Base-by-base conservation (phyloP, 2,797 vertebrate species). In the Scolopax bukidnonensis region DNA sequence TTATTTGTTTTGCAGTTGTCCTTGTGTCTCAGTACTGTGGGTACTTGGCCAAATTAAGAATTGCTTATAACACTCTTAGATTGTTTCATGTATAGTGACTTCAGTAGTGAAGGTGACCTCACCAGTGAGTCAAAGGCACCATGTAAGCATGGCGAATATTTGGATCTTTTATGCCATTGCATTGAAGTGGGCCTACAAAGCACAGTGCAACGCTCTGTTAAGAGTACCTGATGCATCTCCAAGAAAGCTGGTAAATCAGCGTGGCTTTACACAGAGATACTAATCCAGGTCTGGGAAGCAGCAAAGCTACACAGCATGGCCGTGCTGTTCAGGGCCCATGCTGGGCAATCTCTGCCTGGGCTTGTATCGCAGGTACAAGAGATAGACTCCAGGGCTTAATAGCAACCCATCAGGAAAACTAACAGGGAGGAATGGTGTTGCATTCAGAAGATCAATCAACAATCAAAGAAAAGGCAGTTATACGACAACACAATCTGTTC, bases 391-490 rank as follows among this genome's bases (percentile, higher is more conserved):
- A 53, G 53, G 54, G 23, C 38, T 87, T 60, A 38, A 60, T 1
- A 48, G 61, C 40, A 75, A 32, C 67, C 36, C 70, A 40, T 12
- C 38, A 47, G 86, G 64, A 77, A 70, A 71, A 67, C 2, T 5
- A 45, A 63, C 25, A 9, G 36, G 53, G 19, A 92, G 11, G 27
- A 88, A 82, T 3, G 20, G 36, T 38, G 4, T 1, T 54, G 47
- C 54, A 93, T 75, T 45, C 64, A 60, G 60, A 82, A 84, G 59
- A 93, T 63, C 61, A 51, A 79, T n/a, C 80, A 65, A n/a, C 54
- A 57, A 33, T 59, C 64, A 95, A 74, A 80, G 68, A 69, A 61
- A 16, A 80, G 53, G 69, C 87, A 84, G 57, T 87, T 91, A 68
- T 7, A 43, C 0, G 17, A 51, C 61, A 94, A 54, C 32, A 69